These are phyloP conservation scores for Scrobipalpa atriplicella DNA, from an alignment of 2,888 invertebrate genomes.

Conservation along the genomic window DNA sequence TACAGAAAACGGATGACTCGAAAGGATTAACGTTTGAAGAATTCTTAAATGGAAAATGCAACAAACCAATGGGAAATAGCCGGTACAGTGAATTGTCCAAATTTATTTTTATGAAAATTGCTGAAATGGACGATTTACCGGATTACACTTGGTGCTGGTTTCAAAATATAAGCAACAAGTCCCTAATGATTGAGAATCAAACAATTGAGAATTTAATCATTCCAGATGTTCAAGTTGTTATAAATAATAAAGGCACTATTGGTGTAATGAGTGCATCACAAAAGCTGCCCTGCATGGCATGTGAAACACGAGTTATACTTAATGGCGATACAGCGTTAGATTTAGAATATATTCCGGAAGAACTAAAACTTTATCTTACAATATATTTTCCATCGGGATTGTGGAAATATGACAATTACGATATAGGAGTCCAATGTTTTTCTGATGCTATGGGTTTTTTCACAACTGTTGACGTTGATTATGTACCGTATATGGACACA, in stretches of 20 bases:
- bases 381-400: constrained; percentile 82
- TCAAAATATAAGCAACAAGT: constrained; percentile 31
- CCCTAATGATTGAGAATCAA: background rate
- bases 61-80: constrained; percentile 55
- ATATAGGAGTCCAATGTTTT: constrained; percentile 83
- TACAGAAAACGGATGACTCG: constrained; percentile 51
- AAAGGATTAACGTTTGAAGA: constrained; percentile 53
- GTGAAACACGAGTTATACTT: constrained; percentile 58
- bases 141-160: constrained; percentile 68
- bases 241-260: constrained; percentile 60
- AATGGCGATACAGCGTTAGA: constrained; percentile 56
- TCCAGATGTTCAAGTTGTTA: constrained; percentile 47
- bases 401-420: constrained; percentile 70
- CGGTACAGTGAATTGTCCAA: constrained; percentile 48
- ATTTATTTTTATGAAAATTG: constrained; percentile 65
- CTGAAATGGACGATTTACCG: constrained; percentile 49
- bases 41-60: constrained; percentile 54
- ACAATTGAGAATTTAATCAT: background rate
- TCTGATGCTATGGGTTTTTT: constrained; percentile 82
- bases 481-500: constrained; percentile 52
- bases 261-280: constrained; percentile 47
- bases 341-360: constrained; percentile 58
- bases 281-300: constrained; percentile 66
- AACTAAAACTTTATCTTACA: constrained; percentile 69
- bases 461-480: constrained; percentile 67